Evolutionary conservation across 1,140 invertebrate species (phyloP), one percentile per base, ranked within the genome.

Genomic region (Elysia chlorotica): DNA sequence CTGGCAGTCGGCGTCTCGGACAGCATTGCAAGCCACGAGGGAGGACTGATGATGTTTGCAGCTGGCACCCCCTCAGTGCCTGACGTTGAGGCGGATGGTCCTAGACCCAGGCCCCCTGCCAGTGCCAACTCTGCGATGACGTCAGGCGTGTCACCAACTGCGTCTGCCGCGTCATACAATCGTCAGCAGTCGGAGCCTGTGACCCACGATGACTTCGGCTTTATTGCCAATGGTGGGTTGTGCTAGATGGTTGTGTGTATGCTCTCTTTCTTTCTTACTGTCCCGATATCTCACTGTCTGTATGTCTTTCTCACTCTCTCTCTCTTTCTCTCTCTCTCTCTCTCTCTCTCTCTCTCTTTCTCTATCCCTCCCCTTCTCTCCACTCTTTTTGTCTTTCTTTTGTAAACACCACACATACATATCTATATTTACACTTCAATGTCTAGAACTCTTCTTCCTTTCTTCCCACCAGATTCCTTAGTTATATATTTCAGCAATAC

Each of bases 111-210:
- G 10, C 41, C 41, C 10, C 41, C 41, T 48, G 41, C 41, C 41
- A 48, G 41, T n/a, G 41, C 41, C 41, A 48, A n/a, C 41, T 14
- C 41, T 10, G 41, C n/a, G 41, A 48, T n/a, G 10, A 48, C 41
- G 21, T 19, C n/a, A 21, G 41, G 63, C 19, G 33, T 21, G 19
- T 14, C 25, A n/a, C n/a, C 6, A 19, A 5, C 5, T 10, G 2
- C 23, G 17, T 63, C 68, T 0, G 23, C 41, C 6, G 14, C 31
- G 17, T 14, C 1, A 23, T 66, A 59, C 21, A 14, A 23, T 31
- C 65, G 79, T 35, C 81, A 81, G 61, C 63, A 48, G 30, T 82
- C 79, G 25, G 81, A 82, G 59, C 76, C 79, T 14, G 38, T 71
- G 23, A 71, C 75, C 3, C 65, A 73, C 28, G 74, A 76, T 23